These are phyloP conservation scores for Anagyrus pseudococci DNA, from an alignment of 2,888 invertebrate species.

Conservation along the genomic window DNA sequence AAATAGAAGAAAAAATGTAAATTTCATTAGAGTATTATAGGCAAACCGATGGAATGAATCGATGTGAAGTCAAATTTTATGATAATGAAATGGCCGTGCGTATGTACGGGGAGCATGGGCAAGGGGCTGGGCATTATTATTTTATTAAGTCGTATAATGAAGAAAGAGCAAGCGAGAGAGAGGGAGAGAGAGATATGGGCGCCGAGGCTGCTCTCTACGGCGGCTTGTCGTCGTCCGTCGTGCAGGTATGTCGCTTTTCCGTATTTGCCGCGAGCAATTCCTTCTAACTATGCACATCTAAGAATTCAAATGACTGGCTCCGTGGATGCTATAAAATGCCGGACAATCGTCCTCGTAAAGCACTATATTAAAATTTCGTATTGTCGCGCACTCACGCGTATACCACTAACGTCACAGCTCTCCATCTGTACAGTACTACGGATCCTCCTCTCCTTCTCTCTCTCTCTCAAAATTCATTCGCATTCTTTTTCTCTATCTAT, in stretches of 20 bases:
- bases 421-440: too few relatives aligned
- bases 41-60: constrained; percentile 37
- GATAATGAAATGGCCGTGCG: constrained; percentile 54
- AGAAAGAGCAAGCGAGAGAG: constrained; percentile 46
- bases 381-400: constrained; percentile 43
- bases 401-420: too few relatives aligned
- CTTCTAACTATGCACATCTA: constrained; percentile 60
- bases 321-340: constrained; percentile 55
- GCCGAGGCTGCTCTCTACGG: neutral
- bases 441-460: too few relatives aligned
- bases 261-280: constrained; percentile 51
- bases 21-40: too few relatives aligned
- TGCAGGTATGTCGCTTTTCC: constrained; percentile 37
- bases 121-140: constrained; percentile 50
- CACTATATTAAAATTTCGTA: constrained; percentile 63
- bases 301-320: constrained; percentile 60
- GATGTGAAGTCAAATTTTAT: constrained; percentile 57
- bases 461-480: too few relatives aligned
- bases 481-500: too few relatives aligned
- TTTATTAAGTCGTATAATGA: constrained; percentile 56
- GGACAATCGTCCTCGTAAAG: constrained; percentile 62
- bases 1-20: constrained; percentile 2
- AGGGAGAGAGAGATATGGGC: neutral
- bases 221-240: constrained; percentile 10
- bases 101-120: constrained; percentile 24